Conservation (phyloP, 2,113 vertebrate species). For the Podarcis cretensis region DNA sequence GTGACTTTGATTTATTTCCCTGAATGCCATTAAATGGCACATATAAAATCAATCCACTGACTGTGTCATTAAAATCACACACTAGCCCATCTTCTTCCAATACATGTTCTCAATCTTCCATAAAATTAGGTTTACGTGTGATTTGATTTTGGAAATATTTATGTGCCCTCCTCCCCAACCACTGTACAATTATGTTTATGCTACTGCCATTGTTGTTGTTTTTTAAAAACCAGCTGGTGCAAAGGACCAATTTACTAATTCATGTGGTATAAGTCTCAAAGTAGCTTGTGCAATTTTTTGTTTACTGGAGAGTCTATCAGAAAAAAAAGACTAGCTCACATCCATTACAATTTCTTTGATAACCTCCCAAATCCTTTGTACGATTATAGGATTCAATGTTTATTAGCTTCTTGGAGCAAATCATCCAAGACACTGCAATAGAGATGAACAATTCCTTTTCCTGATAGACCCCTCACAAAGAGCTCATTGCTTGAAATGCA, state of each 20-base stretch:
- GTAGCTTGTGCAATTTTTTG: neutral
- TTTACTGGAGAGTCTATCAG: neutral
- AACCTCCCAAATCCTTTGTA: neutral
- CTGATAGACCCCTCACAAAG: neutral
- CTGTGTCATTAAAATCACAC: slow-evolving; percentile 14
- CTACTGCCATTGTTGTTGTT: neutral
- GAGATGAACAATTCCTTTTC: neutral
- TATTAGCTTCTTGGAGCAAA: neutral
- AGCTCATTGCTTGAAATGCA: neutral
- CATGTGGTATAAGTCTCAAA: neutral
- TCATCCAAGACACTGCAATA: neutral
- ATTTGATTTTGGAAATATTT: neutral
- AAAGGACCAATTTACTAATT: neutral
- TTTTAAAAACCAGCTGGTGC: neutral
- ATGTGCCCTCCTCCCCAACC: neutral
- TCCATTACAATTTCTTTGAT: neutral
- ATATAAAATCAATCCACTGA: neutral
- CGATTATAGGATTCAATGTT: neutral
- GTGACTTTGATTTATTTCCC: neutral
- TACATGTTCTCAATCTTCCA: neutral
- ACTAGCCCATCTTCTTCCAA: neutral
- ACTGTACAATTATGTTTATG: neutral
- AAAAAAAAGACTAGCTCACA: neutral
- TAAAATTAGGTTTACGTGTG: neutral
- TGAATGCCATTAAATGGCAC: neutral